These are phyloP conservation scores for Zosterops japonicus DNA, from an alignment of 2,113 vertebrate species.

Conservation along the genomic window DNA sequence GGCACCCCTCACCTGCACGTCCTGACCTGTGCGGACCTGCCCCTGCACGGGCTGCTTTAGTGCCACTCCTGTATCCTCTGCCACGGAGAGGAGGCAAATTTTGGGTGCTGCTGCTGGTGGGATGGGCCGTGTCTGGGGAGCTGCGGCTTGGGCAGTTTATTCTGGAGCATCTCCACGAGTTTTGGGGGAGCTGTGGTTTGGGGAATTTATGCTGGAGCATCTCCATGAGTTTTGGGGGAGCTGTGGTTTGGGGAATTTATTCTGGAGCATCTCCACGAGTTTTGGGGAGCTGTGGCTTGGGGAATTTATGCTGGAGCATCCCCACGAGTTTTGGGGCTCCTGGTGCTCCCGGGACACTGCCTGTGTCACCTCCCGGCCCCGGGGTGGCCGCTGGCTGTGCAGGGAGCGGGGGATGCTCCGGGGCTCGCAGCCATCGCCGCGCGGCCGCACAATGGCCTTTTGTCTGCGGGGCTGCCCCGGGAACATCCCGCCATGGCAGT, in stretches of 20 bases:
- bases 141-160: neutral
- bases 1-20: neutral
- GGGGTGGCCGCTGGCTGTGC: neutral
- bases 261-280: neutral
- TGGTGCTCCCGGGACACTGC: neutral
- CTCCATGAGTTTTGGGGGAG: neutral
- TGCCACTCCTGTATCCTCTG: neutral
- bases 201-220: neutral
- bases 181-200: neutral
- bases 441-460: slow-evolving; percentile 54
- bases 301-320: too few relatives aligned
- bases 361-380: neutral
- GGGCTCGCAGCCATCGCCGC: neutral
- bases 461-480: slow-evolving; percentile 33
- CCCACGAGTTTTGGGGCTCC: neutral
- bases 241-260: neutral
- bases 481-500: slow-evolving; percentile 34
- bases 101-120: neutral
- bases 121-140: neutral
- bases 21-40: neutral
- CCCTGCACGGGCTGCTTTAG: neutral
- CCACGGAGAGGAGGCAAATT: rapidly evolving
- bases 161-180: neutral
- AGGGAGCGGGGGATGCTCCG: neutral
- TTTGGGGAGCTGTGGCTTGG: neutral